These are phyloP conservation scores for Drosophila funebris DNA, from an alignment of 1,140 invertebrate species.

Conservation along the genomic window DNA sequence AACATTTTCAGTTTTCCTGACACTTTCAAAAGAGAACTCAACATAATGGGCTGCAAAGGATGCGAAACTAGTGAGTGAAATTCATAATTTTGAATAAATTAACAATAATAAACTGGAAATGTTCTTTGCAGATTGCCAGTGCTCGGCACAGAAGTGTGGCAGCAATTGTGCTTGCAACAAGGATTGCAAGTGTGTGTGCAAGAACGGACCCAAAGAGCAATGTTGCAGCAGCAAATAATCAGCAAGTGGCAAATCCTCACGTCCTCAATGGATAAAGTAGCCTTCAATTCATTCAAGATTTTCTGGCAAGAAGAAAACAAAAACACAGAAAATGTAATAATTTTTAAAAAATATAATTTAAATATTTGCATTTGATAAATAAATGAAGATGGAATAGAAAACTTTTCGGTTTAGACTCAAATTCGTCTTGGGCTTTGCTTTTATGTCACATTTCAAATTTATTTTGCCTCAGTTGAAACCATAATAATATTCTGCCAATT, in stretches of 20 bases:
- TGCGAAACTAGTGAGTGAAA: slow-evolving; percentile 59
- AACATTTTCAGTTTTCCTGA: not conserved
- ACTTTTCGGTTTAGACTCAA: not conserved
- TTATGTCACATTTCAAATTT: slow-evolving; percentile 3
- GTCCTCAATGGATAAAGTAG: not conserved
- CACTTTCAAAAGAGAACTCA: not conserved
- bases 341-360: not conserved
- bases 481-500: slow-evolving; percentile 5
- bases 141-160: slow-evolving; percentile 53
- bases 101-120: slow-evolving; percentile 17
- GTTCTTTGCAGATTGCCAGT: slow-evolving; percentile 55
- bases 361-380: slow-evolving; percentile 13
- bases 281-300: not conserved
- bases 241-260: not conserved
- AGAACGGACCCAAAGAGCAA: slow-evolving; percentile 65
- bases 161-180: slow-evolving; percentile 61
- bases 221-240: slow-evolving; percentile 62
- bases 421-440: not conserved
- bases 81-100: not conserved
- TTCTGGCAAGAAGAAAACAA: not conserved
- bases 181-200: slow-evolving; percentile 64
- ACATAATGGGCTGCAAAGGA: slow-evolving; percentile 62
- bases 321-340: too few species aligned
- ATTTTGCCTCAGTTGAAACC: not conserved
- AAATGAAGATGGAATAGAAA: not conserved